Evolutionary conservation across 2,888 invertebrate genomes (phyloP).

Genomic region (Strigamia transsilvanica): DNA sequence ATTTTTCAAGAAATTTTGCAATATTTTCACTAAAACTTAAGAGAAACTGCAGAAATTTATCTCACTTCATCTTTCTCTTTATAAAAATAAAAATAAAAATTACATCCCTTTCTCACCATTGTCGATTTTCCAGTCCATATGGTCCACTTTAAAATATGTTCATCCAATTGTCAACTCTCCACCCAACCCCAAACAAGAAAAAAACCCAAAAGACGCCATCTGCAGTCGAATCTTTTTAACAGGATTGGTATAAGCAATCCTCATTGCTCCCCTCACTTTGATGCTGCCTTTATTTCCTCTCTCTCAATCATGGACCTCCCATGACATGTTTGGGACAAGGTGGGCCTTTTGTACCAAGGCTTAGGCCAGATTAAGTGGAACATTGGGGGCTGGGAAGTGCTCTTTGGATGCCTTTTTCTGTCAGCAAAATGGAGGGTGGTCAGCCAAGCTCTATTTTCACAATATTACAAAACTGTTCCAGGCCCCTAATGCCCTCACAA

Average conservation of each 20-base stretch:
- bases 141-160: constrained; percentile 17
- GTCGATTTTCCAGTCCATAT: background rate
- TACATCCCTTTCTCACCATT: background rate
- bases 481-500: background rate
- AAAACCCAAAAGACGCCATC: constrained; percentile 24
- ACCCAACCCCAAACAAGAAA: background rate
- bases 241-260: constrained; percentile 27
- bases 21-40: too few species aligned
- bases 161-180: background rate
- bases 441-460: constrained; percentile 12
- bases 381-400: constrained; percentile 37
- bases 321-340: constrained; percentile 39
- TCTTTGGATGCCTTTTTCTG: constrained; percentile 39
- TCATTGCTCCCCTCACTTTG: constrained; percentile 8
- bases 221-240: constrained; percentile 36
- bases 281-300: constrained; percentile 35
- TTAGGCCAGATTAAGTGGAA: constrained; percentile 39
- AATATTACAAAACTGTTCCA: constrained; percentile 29
- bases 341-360: constrained; percentile 10
- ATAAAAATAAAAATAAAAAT: too few species aligned
- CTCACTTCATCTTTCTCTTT: too few species aligned
- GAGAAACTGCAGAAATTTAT: background rate
- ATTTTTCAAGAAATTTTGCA: too few species aligned
- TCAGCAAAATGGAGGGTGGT: constrained; percentile 35
- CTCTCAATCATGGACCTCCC: constrained; percentile 38